These are phyloP conservation scores for Anguilla obscura DNA, from an alignment of 2,797 vertebrate genomes.

Conservation along the genomic window DNA sequence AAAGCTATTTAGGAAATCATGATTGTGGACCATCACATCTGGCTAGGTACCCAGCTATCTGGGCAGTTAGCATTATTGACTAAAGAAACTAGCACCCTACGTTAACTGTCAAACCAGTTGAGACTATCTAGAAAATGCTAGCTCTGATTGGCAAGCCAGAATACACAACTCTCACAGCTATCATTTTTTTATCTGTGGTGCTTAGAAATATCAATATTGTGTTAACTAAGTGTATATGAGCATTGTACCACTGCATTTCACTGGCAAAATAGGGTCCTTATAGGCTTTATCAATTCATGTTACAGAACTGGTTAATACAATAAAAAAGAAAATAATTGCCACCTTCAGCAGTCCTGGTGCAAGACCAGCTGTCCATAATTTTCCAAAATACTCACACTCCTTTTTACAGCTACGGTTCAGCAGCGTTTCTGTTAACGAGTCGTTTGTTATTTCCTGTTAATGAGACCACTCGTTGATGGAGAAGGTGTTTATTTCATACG, in stretches of 20 bases:
- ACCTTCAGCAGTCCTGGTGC: background rate
- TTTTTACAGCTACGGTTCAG: constrained; percentile 42
- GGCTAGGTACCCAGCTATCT: too few species aligned
- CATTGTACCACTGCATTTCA: background rate
- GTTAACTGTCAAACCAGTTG: too few species aligned
- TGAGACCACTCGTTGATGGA: constrained; percentile 49
- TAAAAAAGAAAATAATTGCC: background rate
- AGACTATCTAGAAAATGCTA: too few species aligned
- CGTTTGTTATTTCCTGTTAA: constrained; percentile 48
- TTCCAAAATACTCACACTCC: constrained; percentile 11
- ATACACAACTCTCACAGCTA: too few species aligned
- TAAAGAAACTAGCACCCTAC: too few species aligned
- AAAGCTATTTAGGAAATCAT: background rate
- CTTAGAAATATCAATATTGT: background rate
- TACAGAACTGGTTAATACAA: background rate
- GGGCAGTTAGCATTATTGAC: too few species aligned
- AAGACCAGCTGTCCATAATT: background rate
- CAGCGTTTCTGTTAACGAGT: constrained; percentile 41
- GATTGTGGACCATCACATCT: background rate
- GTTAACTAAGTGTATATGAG: background rate
- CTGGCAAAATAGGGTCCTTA: background rate
- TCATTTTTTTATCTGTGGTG: background rate
- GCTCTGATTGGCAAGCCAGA: too few species aligned
- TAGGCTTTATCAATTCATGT: background rate
- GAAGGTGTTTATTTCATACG: constrained; percentile 47